These are phyloP conservation scores for Turritopsis rubra DNA, from an alignment of 30 jellyfish, hydroid and myxozoan genomes.

Conservation along the genomic window DNA sequence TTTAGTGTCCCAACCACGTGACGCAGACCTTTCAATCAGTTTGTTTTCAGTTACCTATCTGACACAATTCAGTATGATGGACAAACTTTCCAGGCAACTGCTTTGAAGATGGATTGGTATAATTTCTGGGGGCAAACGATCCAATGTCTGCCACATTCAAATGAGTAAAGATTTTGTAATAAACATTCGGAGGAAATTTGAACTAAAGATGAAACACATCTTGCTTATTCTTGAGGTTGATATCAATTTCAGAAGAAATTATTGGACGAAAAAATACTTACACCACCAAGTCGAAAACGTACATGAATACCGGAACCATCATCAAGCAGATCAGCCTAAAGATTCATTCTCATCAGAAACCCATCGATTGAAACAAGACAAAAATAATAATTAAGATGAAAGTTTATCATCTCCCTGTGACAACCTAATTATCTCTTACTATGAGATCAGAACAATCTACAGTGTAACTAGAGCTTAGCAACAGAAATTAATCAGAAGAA, in stretches of 20 bases:
- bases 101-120: conserved; percentile 50
- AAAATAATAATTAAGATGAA: background rate
- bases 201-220: conserved; percentile 19
- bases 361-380: background rate
- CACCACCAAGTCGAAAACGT: conserved; percentile 89
- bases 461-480: background rate
- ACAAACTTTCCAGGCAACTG: conserved; percentile 51
- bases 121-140: conserved; percentile 88
- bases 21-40: background rate
- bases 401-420: background rate
- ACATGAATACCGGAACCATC: conserved; percentile 73
- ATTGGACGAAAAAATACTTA: conserved; percentile 29
- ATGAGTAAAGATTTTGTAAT: conserved; percentile 66
- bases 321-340: conserved; percentile 66
- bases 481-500: background rate
- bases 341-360: background rate
- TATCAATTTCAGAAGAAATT: background rate
- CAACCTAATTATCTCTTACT: too few species aligned
- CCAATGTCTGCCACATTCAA: conserved; percentile 82
- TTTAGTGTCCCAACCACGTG: too few species aligned
- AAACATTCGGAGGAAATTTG: conserved; percentile 72
- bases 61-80: conserved; percentile 42
- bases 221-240: background rate
- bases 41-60: background rate
- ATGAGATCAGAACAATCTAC: too few species aligned